Evolutionary conservation across 2,113 vertebrate genomes (phyloP), one percentile per base, ranked within the genome.

Genomic region (Lota lota): DNA sequence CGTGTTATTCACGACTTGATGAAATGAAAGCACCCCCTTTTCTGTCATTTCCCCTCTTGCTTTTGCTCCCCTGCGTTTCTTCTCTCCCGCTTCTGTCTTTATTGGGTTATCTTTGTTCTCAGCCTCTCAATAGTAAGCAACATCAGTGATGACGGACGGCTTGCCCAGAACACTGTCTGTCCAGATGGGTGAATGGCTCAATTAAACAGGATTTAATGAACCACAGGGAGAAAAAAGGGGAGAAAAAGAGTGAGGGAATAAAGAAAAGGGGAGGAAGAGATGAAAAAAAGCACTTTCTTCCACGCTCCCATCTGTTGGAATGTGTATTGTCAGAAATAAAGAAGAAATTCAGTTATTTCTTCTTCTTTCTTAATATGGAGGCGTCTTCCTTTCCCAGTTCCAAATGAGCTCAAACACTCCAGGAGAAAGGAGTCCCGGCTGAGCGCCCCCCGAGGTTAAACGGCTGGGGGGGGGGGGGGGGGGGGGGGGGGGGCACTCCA

Each of bases 121-220:
- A 80, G 87, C 76, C 86, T 83, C 60, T 33, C 61, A 70, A 77
- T 53, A 65, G 14, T 53, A 69, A 63, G 72, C 77, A 64, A 80
- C 36, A 33, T 50, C 63, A 67, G 73, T 75, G 74, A 86, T 82
- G 84, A 88, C 84, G 78, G 72, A 88, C 80, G 58, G 66, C 66
- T 75, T 72, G 70, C 69, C 73, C 74, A 64, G 40, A 77, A 81
- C 83, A 72, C 82, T 28, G 61, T 19, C 65, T 72, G 78, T 77
- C 81, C 81, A 83, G 71, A 85, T 80, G 81, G 76, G 60, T 68
- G 72, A 72, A 64, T 61, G 63, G 68, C 80, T 84, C 73, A 85
- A 83, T 88, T 85, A 89, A 89, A 67, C 57, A 8, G 16, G 64
- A 82, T 70, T 79, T 73, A 78, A 71, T 57, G 66, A 59, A 76